phyloP scores from a whole-genome alignment of 1,140 invertebrate species.

The Pomacea maculata region DNA sequence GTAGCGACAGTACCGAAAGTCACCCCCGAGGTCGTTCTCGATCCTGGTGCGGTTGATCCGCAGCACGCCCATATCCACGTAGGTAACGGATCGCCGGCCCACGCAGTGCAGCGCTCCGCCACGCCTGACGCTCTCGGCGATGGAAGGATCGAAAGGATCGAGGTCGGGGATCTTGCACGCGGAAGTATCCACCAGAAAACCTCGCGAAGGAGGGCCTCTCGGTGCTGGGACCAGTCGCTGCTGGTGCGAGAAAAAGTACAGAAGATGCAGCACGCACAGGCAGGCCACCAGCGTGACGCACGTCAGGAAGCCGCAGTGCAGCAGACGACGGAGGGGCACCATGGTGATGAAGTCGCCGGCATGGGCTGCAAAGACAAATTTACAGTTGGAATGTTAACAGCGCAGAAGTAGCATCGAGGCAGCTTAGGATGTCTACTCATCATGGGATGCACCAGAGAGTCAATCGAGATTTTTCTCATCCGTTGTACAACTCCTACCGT shows the following conservation, averaged over 20 bases:
- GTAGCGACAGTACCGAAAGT: slow-evolving; percentile 58
- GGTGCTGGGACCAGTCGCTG: neutral
- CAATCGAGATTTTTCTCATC: neutral
- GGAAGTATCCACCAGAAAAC: slow-evolving; percentile 73
- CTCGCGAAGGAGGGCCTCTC: neutral
- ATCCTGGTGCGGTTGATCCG: slow-evolving; percentile 50
- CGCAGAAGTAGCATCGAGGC: neutral
- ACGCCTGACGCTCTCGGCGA: slow-evolving; percentile 71
- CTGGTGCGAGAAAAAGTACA: slow-evolving; percentile 15
- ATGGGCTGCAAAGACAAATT: too few relatives aligned
- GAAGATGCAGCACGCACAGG: slow-evolving; percentile 14
- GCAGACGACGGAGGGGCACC: neutral
- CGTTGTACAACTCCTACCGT: neutral
- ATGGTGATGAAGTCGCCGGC: neutral
- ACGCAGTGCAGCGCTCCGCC: slow-evolving; percentile 71
- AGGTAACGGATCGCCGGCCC: slow-evolving; percentile 64
- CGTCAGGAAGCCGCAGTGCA: slow-evolving; percentile 8
- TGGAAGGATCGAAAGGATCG: slow-evolving; percentile 76
- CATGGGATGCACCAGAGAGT: neutral
- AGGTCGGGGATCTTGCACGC: slow-evolving; percentile 84
- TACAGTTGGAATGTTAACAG: neutral
- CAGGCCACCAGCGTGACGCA: slow-evolving; percentile 1
- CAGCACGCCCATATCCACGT: slow-evolving; percentile 50
- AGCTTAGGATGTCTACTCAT: neutral
- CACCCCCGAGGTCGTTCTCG: slow-evolving; percentile 39